Conservation (phyloP, 2,113 vertebrate species). For the Miniopterus natalensis region DNA sequence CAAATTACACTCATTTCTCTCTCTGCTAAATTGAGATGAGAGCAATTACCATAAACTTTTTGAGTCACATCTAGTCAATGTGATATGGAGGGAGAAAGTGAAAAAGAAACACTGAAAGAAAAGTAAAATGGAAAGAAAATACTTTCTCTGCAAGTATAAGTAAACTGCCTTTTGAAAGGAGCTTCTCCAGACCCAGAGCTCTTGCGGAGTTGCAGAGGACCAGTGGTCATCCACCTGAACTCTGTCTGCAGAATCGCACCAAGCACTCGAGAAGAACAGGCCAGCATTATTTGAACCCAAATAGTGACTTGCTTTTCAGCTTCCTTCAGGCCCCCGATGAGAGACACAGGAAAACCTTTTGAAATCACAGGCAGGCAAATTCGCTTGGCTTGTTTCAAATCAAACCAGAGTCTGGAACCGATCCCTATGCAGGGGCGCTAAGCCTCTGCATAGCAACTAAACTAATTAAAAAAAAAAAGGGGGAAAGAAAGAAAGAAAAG, state of each 20-base stretch:
- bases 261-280: slow-evolving; percentile 32
- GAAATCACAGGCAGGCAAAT: slow-evolving; percentile 79
- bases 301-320: slow-evolving; percentile 64
- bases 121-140: slow-evolving; percentile 11
- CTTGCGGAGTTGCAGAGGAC: background rate
- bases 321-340: slow-evolving; percentile 57
- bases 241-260: background rate
- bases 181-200: slow-evolving; percentile 56
- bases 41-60: slow-evolving; percentile 89
- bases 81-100: slow-evolving; percentile 78
- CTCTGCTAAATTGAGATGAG: slow-evolving; percentile 88
- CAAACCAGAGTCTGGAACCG: slow-evolving; percentile 86
- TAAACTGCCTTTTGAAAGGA: slow-evolving; percentile 78
- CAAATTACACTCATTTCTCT: slow-evolving; percentile 88
- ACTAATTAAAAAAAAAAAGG: background rate
- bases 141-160: slow-evolving; percentile 74
- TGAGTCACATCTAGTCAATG: slow-evolving; percentile 86
- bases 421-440: slow-evolving; percentile 81
- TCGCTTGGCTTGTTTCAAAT: slow-evolving; percentile 82
- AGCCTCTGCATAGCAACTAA: slow-evolving; percentile 88
- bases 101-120: slow-evolving; percentile 26
- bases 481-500: background rate
- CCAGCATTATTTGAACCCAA: background rate
- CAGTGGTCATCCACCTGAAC: accelerated
- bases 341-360: slow-evolving; percentile 81